Base-by-base conservation (phyloP, 2,888 invertebrate species). In the Podabrus alpinus region DNA sequence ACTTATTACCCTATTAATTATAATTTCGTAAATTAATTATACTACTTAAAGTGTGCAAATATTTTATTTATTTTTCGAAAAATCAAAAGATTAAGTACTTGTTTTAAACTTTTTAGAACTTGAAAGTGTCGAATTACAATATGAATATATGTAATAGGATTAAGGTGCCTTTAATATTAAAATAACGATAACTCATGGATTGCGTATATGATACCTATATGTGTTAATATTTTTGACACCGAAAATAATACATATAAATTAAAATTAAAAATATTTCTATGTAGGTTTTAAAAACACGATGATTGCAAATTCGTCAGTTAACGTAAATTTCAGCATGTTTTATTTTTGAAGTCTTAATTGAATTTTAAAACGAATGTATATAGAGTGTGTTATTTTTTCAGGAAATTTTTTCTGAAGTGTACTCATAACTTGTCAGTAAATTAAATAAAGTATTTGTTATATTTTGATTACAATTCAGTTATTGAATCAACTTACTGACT, bases 131-230 rank as follows among this genome's bases (percentile, higher is more conserved):
- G 45, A 70, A 70, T 64, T 64, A 64, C 19, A 15, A 15, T 16
- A 70, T 70, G 70, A 70, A 70, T 70, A 70, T 70, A 70, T 70
- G 70, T 25, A 70, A 59, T 15, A 64, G 70, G 70, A 70, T 70
- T 70, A 70, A 62, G 19, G 45, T 24, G 64, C 45, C 45, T 70
- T 64, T 9, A 45, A 45, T n/a, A 45, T 45, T 45, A 45, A 45
- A 45, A 45, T 45, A 45, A 45, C n/a, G 45, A 45, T 45, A 45
- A 45, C 45, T 45, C 45, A n/a, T n/a, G 45, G 45, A 45, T 45
- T 45, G 45, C n/a, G 45, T n/a, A n/a, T 29, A 29, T 29, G 21
- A 7, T 21, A 21, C 7, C 4, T 21, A 21, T 21, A 21, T 7
- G 21, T 21, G 7, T 45, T 45, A 45, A 45, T n/a, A 45, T 45